Conservation (phyloP, 2,113 vertebrate species). For the Onychostoma macrolepis region DNA sequence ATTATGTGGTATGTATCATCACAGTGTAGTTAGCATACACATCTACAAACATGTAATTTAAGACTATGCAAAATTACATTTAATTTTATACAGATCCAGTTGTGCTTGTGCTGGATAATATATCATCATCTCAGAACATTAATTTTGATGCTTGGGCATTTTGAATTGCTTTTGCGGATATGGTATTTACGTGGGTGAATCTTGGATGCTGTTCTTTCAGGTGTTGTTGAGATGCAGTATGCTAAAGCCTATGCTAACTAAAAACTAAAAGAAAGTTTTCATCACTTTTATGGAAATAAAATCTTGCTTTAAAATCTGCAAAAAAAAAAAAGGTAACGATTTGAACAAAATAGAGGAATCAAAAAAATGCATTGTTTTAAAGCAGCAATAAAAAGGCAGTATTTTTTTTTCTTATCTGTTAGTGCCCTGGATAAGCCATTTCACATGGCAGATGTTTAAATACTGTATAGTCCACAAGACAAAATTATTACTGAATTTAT, state of each 20-base stretch:
- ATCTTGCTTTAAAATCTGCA: background rate
- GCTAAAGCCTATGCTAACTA: background rate
- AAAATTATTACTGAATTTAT: background rate
- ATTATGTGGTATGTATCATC: background rate
- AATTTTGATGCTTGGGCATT: background rate
- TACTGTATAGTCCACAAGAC: background rate
- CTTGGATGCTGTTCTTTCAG: background rate
- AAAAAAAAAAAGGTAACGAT: background rate
- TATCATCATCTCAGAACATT: background rate
- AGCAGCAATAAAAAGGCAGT: no score
- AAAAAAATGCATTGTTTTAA: background rate
- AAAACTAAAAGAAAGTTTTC: background rate
- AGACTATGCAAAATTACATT: background rate
- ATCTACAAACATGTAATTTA: background rate
- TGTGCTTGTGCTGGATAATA: background rate
- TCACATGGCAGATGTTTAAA: background rate
- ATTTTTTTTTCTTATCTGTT: background rate
- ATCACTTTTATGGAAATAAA: background rate
- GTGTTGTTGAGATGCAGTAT: background rate
- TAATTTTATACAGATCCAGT: background rate
- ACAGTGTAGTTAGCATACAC: background rate
- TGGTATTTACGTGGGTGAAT: background rate
- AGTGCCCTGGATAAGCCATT: background rate
- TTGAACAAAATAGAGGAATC: background rate
- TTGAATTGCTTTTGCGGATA: background rate